Base-by-base conservation (phyloP, 2,888 invertebrate genomes). In the Asteroscopus sphinx region DNA sequence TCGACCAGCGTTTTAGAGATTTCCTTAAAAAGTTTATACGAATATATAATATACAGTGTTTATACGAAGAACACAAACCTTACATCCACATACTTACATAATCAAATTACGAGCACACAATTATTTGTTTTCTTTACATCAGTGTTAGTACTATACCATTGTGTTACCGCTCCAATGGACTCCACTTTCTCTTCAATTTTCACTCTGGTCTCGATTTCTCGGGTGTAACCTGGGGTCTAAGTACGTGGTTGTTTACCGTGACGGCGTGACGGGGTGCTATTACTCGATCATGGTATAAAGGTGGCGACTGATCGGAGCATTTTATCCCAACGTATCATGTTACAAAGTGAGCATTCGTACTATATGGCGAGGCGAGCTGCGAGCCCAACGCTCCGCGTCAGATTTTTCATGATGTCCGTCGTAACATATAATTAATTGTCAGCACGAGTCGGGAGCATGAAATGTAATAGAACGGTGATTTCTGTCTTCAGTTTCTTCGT, bases 141-240 rank as follows among this genome's bases (percentile, higher is more conserved):
- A 28, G 26, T 36, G 21, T n/a, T 13, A 15, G 49, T 39, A 62
- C 49, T n/a, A 40, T 28, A 16, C 59, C 28, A 79, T 79, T 79
- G 79, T 79, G 44, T 79, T 77, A 53, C 57, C 68, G 79, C 58
- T 73, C 70, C 56, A 79, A 70, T 70, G 71, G 69, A n/a, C 13
- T 21, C 13, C 12, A 40, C 72, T 74, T 74, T 73, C 75, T 51
- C 73, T 54, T 6, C n/a, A 36, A 68, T 73, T 75, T 68, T 67
- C 74, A 68, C 77, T 71, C 7, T 21, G 1, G 35, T 28, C 69
- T 58, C 56, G 63, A 64, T 76, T 77, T 77, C 75, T 63, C 69
- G 64, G 36, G 63, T 66, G 54, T 16, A 67, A 69, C 46, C 52
- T 69, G 37, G 47, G 49, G 54, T 47, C 13, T 54, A 40, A 47